These are phyloP conservation scores for Acanthosepion pharaonis DNA, from an alignment of 2,888 invertebrate species.

Conservation along the genomic window DNA sequence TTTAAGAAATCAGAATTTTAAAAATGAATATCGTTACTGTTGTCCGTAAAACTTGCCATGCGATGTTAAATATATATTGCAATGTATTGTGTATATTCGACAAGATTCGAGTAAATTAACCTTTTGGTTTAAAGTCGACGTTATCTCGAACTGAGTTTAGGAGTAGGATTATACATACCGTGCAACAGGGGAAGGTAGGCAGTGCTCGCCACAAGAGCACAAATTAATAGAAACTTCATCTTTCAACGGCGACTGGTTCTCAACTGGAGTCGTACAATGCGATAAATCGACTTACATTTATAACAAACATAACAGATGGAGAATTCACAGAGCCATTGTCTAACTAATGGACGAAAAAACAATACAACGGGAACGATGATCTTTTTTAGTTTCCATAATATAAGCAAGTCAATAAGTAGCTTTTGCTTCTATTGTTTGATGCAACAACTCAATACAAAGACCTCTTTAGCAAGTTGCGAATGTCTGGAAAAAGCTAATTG, in stretches of 20 bases:
- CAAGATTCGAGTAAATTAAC: no score
- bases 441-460: not conserved
- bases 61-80: no score
- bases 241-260: not conserved
- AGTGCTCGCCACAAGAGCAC: not conserved
- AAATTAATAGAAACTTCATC: not conserved
- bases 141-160: not conserved
- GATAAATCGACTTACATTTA: not conserved
- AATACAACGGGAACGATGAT: not conserved
- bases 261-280: not conserved
- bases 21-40: no score
- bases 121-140: no score
- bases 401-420: not conserved
- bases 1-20: no score
- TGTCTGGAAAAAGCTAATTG: not conserved
- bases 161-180: not conserved
- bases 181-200: not conserved
- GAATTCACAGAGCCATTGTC: not conserved
- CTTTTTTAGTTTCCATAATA: not conserved
- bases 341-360: not conserved
- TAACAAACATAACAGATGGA: not conserved
- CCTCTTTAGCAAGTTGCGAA: not conserved
- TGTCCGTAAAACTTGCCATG: no score
- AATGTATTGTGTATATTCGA: no score
- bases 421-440: not conserved